A percentile compares a stretch with the other conserved stretches of the same genome.
Conservation (phyloP, 2,113 vertebrate genomes). For the Clarias batrachus region DNA sequence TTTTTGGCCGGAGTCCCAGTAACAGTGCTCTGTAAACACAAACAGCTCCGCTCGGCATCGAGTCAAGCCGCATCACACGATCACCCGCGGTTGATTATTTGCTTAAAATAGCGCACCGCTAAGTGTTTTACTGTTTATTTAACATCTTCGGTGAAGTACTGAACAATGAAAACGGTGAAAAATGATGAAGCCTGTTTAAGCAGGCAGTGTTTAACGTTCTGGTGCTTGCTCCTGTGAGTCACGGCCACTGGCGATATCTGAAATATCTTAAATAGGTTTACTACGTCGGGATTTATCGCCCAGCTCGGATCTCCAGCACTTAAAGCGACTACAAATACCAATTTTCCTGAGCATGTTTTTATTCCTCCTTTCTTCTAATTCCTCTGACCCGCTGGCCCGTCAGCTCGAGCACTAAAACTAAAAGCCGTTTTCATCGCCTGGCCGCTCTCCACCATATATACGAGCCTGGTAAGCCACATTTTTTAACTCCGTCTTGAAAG, state of each 20-base stretch:
- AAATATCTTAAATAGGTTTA: neutral
- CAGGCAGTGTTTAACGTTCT: too few relatives aligned
- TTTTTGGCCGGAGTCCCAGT: neutral
- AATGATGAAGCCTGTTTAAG: neutral
- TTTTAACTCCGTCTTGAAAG: constrained; percentile 62
- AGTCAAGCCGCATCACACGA: neutral
- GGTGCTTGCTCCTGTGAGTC: neutral
- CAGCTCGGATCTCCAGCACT: neutral
- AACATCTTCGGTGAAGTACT: neutral
- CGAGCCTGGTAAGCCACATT: constrained; percentile 48
- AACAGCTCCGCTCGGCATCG: neutral
- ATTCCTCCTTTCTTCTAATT: neutral
- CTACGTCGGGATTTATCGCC: neutral
- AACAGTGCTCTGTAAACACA: neutral
- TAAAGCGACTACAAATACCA: neutral
- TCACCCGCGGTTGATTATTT: neutral
- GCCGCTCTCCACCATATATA: constrained; percentile 22
- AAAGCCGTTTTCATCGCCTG: constrained; percentile 45
- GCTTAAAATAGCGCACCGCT: neutral
- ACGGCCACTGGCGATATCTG: neutral
- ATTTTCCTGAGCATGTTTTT: constrained; percentile 23
- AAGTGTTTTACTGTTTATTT: neutral
- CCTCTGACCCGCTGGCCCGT: constrained; percentile 33
- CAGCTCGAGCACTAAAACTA: constrained; percentile 31
- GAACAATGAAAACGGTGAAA: neutral